A percentile compares a stretch with the other conserved stretches of the same genome.
phyloP scores from a whole-genome alignment of 2,113 vertebrate species.

The Thermophis baileyi region DNA sequence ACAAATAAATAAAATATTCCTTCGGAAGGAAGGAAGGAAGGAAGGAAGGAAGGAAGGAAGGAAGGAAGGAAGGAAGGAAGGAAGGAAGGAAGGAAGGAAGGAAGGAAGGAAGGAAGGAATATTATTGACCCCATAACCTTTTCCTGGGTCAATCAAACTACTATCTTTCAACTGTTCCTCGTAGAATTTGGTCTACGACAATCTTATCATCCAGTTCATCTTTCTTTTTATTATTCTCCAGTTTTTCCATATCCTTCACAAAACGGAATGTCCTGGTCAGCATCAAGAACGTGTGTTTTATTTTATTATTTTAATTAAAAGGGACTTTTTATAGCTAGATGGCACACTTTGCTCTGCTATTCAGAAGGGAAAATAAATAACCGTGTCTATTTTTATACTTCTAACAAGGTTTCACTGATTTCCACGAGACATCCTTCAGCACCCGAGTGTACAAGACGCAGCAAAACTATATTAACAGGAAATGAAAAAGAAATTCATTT shows the following conservation, averaged over 20 bases:
- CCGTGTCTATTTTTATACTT: neutral
- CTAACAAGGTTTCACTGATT: neutral
- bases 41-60: no score
- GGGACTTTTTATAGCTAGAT: neutral
- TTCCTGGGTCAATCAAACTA: neutral
- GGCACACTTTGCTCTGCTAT: neutral
- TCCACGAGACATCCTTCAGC: neutral
- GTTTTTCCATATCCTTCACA: neutral
- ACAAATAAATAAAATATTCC: neutral
- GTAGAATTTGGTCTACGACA: neutral
- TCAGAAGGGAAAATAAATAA: neutral
- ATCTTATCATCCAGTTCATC: neutral
- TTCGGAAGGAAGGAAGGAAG: neutral
- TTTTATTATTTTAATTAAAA: neutral
- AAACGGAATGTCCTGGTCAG: neutral
- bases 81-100: no score
- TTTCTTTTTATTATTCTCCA: neutral
- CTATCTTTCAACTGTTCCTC: neutral
- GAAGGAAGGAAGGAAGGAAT: neutral
- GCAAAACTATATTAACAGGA: neutral
- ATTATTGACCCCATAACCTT: neutral
- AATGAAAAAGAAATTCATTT: neutral
- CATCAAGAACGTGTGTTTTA: neutral
- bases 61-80: no score
- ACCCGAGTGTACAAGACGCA: neutral